These are phyloP conservation scores for Denticeps clupeoides DNA, from an alignment of 2,797 vertebrate species.

Conservation along the genomic window DNA sequence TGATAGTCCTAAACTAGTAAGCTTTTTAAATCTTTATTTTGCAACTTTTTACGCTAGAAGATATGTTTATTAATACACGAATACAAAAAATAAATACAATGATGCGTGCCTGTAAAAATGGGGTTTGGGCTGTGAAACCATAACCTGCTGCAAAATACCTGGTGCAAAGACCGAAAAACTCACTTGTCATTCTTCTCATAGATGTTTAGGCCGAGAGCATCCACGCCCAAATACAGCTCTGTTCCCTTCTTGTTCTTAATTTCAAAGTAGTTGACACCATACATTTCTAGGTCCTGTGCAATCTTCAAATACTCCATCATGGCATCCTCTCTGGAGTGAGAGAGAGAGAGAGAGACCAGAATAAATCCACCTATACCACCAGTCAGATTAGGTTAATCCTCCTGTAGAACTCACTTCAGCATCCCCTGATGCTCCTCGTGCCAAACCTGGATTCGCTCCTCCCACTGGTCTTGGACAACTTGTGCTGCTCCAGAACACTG, in stretches of 20 bases:
- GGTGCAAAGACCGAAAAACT: constrained; percentile 29
- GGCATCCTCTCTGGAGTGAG: constrained; percentile 67
- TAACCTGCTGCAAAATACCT: too few species aligned
- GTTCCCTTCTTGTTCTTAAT: constrained; percentile 98
- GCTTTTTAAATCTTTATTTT: too few species aligned
- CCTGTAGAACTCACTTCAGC: constrained; percentile 71
- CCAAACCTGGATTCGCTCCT: constrained; percentile 96
- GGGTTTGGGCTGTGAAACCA: too few species aligned
- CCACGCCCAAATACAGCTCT: constrained; percentile 88
- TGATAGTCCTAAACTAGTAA: too few species aligned
- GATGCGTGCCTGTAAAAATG: too few species aligned
- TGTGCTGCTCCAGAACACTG: constrained; percentile 93
- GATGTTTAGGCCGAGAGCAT: constrained; percentile 90
- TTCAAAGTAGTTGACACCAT: constrained; percentile 95
- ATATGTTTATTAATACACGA: too few species aligned
- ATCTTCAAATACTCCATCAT: constrained; percentile 98
- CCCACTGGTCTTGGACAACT: constrained; percentile 91
- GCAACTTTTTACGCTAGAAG: too few species aligned
- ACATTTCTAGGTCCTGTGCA: constrained; percentile 96
- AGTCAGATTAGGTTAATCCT: background rate
- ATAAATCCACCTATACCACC: too few species aligned
- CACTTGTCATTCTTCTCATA: constrained; percentile 94
- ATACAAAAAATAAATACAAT: too few species aligned
- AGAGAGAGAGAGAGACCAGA: background rate
- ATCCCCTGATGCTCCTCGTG: constrained; percentile 87